These are phyloP conservation scores for Araneus ventricosus DNA, from an alignment of 1,140 invertebrate genomes.

Conservation along the genomic window DNA sequence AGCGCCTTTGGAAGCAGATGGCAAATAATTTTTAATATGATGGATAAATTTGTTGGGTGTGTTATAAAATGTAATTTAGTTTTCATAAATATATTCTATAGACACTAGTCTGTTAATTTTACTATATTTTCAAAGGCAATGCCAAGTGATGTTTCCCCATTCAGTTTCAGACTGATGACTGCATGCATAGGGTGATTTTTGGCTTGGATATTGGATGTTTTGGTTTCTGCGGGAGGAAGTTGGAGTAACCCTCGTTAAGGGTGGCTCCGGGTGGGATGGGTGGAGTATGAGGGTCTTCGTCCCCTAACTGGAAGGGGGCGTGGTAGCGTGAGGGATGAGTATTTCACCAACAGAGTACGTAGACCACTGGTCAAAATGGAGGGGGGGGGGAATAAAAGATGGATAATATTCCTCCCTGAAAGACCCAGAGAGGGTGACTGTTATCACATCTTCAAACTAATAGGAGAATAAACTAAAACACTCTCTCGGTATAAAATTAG, in stretches of 20 bases:
- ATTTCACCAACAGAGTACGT: conserved; percentile 32
- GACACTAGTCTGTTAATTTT: too few species aligned
- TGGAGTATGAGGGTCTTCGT: conserved; percentile 2
- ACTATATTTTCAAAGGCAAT: too few species aligned
- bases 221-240: conserved; percentile 7
- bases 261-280: conserved; percentile 42
- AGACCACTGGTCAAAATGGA: conserved; percentile 57
- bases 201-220: background rate
- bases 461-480: background rate
- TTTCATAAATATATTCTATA: too few species aligned
- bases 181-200: background rate
- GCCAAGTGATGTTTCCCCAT: too few species aligned
- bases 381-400: background rate
- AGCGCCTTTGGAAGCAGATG: too few species aligned
- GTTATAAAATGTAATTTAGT: too few species aligned
- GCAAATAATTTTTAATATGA: too few species aligned
- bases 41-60: too few species aligned
- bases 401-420: background rate
- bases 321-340: conserved; percentile 57
- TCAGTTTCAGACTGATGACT: too few species aligned
- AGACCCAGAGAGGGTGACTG: background rate
- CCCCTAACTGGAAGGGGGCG: conserved; percentile 33
- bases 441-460: conserved; percentile 16
- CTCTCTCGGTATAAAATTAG: background rate
- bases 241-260: conserved; percentile 25